Percentiles rank a stretch among this genome's conserved stretches.
Evolutionary conservation across 2,797 vertebrate species (phyloP).

Genomic region (Sebastes dallii): DNA sequence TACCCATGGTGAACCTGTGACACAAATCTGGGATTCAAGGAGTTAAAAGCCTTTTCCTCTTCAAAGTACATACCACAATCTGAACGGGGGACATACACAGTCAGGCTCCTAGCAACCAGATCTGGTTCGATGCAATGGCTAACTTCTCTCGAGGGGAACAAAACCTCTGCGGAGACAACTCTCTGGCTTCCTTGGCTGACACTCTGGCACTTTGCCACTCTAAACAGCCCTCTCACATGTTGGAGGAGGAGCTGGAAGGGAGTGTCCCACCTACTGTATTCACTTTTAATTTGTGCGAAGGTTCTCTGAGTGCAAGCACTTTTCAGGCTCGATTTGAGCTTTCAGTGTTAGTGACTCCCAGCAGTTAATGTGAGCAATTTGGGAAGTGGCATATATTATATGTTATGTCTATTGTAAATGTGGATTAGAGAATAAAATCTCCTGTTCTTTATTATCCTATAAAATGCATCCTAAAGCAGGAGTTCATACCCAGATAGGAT

Average conservation of each 20-base stretch:
- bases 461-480: not conserved
- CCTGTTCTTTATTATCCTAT: not conserved
- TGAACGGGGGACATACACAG: slow-evolving; percentile 26
- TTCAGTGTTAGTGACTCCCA: not conserved
- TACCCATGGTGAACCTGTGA: not conserved
- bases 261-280: slow-evolving; percentile 8
- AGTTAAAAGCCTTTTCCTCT: slow-evolving; percentile 14
- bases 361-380: not conserved
- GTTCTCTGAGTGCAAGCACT: not conserved
- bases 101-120: slow-evolving; percentile 50
- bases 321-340: not conserved
- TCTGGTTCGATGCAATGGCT: slow-evolving; percentile 48
- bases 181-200: slow-evolving; percentile 14
- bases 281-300: not conserved
- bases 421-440: not conserved
- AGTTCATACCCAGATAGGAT: not conserved
- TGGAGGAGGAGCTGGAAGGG: slow-evolving; percentile 11
- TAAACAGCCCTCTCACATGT: slow-evolving; percentile 32
- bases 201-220: slow-evolving; percentile 26
- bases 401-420: not conserved
- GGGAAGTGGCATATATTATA: not conserved
- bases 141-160: slow-evolving; percentile 31
- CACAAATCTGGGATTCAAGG: not conserved
- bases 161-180: slow-evolving; percentile 35
- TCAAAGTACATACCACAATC: slow-evolving; percentile 19